phyloP scores from a whole-genome alignment of 2,888 invertebrate species.

The Lycia hirtaria region DNA sequence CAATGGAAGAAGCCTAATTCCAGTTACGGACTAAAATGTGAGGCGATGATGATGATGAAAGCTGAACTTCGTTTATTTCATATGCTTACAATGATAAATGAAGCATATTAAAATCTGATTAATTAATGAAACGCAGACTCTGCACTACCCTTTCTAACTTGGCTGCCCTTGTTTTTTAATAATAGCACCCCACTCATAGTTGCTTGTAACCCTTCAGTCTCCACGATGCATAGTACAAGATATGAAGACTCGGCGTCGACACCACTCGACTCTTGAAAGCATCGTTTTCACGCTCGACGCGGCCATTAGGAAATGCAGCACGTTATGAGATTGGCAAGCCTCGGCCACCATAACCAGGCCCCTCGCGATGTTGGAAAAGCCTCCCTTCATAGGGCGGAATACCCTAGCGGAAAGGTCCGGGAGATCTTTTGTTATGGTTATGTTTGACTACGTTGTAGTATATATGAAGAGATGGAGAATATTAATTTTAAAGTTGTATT shows the following conservation, averaged over 20 bases:
- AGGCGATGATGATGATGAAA: too few relatives aligned
- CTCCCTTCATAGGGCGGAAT: conserved; percentile 12
- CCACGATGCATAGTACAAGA: conserved; percentile 1
- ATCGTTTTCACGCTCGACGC: conserved; percentile 23
- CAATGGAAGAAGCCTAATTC: too few relatives aligned
- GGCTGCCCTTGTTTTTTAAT: too few relatives aligned
- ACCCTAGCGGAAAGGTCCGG: conserved; percentile 6
- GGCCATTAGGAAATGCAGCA: conserved; percentile 26
- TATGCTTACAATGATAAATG: too few relatives aligned
- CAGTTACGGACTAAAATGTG: too few relatives aligned
- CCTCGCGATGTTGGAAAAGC: conserved; percentile 6
- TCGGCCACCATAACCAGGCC: conserved; percentile 9
- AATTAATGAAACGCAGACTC: too few relatives aligned
- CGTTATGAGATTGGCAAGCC: conserved; percentile 18
- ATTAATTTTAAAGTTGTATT: conserved; percentile 22
- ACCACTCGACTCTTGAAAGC: conserved; percentile 23
- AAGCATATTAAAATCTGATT: too few relatives aligned
- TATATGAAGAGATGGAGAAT: not conserved
- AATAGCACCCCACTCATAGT: too few relatives aligned
- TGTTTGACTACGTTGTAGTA: not conserved
- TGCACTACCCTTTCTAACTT: too few relatives aligned
- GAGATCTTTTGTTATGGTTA: conserved; percentile 6
- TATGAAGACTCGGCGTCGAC: conserved; percentile 17
- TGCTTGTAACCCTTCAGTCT: not conserved
- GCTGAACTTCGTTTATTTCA: too few relatives aligned